These are phyloP conservation scores for Battus philenor DNA, from an alignment of 1,140 invertebrate genomes.

Conservation along the genomic window DNA sequence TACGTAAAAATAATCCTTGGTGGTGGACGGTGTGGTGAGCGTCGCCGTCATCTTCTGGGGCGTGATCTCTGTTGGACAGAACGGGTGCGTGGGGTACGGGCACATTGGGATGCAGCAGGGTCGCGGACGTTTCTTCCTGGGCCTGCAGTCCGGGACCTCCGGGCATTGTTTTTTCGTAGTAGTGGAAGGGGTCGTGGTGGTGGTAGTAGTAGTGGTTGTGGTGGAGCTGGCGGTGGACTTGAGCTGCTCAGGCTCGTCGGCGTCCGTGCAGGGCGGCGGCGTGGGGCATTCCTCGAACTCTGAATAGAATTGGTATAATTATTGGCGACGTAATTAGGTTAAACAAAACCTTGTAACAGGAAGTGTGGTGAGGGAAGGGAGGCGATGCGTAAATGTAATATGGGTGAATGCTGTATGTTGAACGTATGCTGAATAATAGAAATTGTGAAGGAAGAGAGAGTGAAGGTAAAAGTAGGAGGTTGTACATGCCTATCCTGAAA, in stretches of 20 bases:
- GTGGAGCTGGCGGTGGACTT: background rate
- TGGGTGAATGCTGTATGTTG: no score
- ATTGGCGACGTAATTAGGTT: no score
- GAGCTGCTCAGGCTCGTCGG: background rate
- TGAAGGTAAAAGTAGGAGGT: no score
- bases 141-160: conserved; percentile 19
- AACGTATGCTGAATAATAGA: no score
- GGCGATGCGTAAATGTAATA: no score
- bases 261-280: conserved; percentile 1
- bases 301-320: no score
- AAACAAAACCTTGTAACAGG: no score
- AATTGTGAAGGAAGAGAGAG: no score
- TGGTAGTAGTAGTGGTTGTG: conserved; percentile 20
- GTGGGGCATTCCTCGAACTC: no score
- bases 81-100: background rate
- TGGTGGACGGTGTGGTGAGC: conserved; percentile 1
- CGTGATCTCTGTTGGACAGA: background rate
- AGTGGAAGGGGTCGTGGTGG: conserved; percentile 21
- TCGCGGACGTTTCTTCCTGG: conserved; percentile 1
- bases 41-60: background rate
- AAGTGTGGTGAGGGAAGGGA: no score
- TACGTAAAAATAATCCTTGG: conserved; percentile 26
- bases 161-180: conserved; percentile 26
- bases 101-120: background rate
- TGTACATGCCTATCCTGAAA: no score